Conservation (phyloP, 1,140 invertebrate genomes). For the Drosophila jambulina region DNA sequence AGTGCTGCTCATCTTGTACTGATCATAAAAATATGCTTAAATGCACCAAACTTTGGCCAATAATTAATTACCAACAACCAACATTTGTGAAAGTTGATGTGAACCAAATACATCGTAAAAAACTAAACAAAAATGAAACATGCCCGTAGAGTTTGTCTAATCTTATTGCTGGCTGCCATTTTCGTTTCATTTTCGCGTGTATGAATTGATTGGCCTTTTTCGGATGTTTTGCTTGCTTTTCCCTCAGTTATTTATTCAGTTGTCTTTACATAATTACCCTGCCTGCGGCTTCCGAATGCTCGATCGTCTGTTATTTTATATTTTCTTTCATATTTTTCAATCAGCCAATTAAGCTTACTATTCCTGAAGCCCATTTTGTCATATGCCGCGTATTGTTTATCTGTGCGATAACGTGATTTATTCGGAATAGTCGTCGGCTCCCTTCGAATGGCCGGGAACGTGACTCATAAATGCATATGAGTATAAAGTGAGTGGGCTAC, state of each 20-base stretch:
- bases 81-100: conserved; percentile 75
- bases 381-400: conserved; percentile 52
- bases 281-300: conserved; percentile 7
- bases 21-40: conserved; percentile 59
- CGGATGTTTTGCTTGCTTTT: conserved; percentile 52
- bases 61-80: conserved; percentile 66
- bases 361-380: conserved; percentile 58
- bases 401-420: conserved; percentile 50
- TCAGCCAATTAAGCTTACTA: conserved; percentile 52
- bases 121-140: conserved; percentile 37
- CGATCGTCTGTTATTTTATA: not conserved
- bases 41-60: conserved; percentile 61
- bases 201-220: conserved; percentile 63
- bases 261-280: conserved; percentile 67
- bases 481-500: conserved; percentile 42
- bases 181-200: conserved; percentile 75
- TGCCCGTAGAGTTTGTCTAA: conserved; percentile 60
- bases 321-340: conserved; percentile 31
- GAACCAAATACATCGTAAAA: conserved; percentile 55
- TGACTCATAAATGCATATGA: conserved; percentile 61
- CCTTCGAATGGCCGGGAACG: conserved; percentile 8
- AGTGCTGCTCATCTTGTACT: conserved; percentile 22
- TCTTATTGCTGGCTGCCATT: conserved; percentile 52
- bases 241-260: conserved; percentile 55
- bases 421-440: not conserved